Conservation (phyloP, 2,888 invertebrate species). For the Ferrisia virgata region DNA sequence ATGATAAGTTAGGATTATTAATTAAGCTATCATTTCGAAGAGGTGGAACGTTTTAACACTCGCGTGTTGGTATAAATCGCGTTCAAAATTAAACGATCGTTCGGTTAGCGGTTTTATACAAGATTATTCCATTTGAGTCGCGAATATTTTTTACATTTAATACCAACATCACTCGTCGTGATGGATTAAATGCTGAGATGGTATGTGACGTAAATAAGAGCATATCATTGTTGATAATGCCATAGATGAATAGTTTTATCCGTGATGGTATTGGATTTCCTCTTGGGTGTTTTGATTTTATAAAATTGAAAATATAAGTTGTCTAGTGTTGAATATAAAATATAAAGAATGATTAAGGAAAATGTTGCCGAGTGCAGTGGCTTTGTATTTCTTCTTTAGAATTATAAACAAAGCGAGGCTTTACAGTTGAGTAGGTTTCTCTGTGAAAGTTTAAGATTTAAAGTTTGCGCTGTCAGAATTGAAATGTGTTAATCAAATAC, state of each 20-base stretch:
- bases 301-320: too few relatives aligned
- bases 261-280: background rate
- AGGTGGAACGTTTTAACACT: slow-evolving; percentile 6
- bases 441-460: too few relatives aligned
- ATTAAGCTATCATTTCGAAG: slow-evolving; percentile 25
- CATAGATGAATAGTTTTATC: too few relatives aligned
- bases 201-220: background rate
- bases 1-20: slow-evolving; percentile 26
- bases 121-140: background rate
- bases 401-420: too few relatives aligned
- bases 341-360: too few relatives aligned
- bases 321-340: too few relatives aligned
- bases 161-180: background rate
- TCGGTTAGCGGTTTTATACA: background rate
- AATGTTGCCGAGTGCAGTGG: too few relatives aligned
- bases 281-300: background rate
- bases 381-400: too few relatives aligned
- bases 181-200: background rate
- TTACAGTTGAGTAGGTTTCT: too few relatives aligned
- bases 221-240: background rate
- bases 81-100: slow-evolving; percentile 19
- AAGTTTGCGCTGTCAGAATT: too few relatives aligned
- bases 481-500: too few relatives aligned
- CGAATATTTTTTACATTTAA: background rate
- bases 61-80: background rate